A percentile compares a stretch with the other conserved stretches of the same genome.
These are phyloP conservation scores for Hipparchia semele DNA, from an alignment of 2,888 invertebrate species.

Conservation along the genomic window DNA sequence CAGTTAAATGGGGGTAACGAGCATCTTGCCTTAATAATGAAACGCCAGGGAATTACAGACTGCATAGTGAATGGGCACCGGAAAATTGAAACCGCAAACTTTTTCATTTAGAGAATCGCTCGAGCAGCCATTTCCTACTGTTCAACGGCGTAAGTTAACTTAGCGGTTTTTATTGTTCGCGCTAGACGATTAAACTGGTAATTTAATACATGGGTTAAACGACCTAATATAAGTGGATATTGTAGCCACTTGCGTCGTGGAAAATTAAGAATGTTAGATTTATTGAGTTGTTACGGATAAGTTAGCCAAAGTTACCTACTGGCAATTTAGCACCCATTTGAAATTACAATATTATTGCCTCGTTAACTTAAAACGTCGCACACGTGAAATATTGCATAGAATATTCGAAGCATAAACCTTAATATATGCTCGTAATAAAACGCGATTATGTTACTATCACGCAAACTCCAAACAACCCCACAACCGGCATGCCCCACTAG, in stretches of 20 bases:
- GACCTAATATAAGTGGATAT: not conserved
- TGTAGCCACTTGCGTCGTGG: not conserved
- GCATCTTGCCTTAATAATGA: conserved; percentile 67
- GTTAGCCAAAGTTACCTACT: no score
- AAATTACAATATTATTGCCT: no score
- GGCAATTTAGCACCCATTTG: no score
- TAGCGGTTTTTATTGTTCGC: conserved; percentile 12
- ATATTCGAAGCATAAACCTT: no score
- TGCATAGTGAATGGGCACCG: conserved; percentile 42
- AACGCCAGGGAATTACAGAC: conserved; percentile 52
- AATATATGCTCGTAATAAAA: no score
- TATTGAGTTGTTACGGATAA: no score
- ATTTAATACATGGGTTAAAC: conserved; percentile 11
- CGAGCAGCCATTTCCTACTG: conserved; percentile 30
- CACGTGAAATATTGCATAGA: no score
- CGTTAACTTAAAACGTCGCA: no score
- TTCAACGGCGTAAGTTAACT: conserved; percentile 22
- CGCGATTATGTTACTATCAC: no score
- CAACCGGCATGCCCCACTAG: no score
- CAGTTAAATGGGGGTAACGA: conserved; percentile 68
- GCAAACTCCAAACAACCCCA: no score
- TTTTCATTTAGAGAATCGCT: conserved; percentile 38
- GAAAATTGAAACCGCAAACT: conserved; percentile 38
- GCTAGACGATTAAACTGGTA: not conserved
- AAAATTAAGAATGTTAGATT: not conserved